Evolutionary conservation across 2,797 vertebrate species (phyloP).

Genomic region (Otolemur crassicaudatus): DNA sequence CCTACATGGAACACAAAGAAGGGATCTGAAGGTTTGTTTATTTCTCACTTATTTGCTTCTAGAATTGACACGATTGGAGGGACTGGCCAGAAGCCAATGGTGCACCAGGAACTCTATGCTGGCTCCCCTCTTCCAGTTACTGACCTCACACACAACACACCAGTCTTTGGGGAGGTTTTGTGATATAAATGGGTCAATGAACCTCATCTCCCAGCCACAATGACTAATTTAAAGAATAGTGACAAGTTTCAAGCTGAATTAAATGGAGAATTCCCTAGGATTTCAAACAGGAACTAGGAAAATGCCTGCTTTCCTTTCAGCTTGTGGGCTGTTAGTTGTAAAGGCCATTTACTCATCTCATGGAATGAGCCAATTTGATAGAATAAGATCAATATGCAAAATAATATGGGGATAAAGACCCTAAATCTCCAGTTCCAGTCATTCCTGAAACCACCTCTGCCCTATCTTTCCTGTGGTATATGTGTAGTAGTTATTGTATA

Average conservation of each 20-base stretch:
- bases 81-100: background rate
- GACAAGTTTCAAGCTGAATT: background rate
- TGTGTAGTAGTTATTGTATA: background rate
- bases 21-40: background rate
- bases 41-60: slow-evolving; percentile 9
- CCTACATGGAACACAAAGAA: background rate
- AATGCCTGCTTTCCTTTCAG: background rate
- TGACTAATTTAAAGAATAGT: background rate
- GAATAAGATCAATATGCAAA: slow-evolving; percentile 32
- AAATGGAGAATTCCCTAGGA: background rate
- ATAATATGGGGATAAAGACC: background rate
- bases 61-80: background rate
- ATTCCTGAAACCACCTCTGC: background rate
- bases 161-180: background rate
- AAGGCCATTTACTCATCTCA: background rate
- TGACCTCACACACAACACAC: background rate
- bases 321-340: background rate
- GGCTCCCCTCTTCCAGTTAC: background rate
- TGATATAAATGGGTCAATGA: background rate
- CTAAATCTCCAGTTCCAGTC: background rate
- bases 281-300: background rate
- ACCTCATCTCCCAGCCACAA: background rate
- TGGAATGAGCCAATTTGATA: background rate
- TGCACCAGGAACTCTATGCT: background rate
- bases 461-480: background rate